Evolutionary conservation across 1,140 invertebrate genomes (phyloP).

Genomic region (Phthorimaea operculella): DNA sequence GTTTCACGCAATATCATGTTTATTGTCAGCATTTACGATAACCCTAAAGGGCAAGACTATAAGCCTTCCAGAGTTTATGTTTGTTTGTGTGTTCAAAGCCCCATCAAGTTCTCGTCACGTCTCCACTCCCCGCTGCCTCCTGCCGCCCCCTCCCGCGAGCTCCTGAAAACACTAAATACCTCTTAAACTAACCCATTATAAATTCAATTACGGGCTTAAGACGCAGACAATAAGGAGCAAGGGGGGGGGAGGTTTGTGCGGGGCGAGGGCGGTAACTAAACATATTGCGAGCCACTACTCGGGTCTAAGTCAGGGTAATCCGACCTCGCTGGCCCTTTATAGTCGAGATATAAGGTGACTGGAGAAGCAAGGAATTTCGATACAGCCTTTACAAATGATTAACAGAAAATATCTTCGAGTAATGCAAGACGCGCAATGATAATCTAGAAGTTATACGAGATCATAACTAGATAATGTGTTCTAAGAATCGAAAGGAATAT

Average conservation of each 20-base stretch:
- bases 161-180: conserved; percentile 38
- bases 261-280: conserved; percentile 24
- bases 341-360: conserved; percentile 14
- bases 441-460: no score
- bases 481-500: no score
- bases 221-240: conserved; percentile 47
- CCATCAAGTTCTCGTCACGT: not conserved
- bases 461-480: no score
- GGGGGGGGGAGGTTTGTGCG: conserved; percentile 14
- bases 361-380: conserved; percentile 10
- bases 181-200: conserved; percentile 58
- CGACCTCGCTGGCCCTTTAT: conserved; percentile 28
- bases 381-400: no score
- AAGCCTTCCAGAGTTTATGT: not conserved
- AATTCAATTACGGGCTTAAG: conserved; percentile 59
- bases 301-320: conserved; percentile 31
- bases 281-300: conserved; percentile 42
- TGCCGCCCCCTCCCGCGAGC: not conserved
- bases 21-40: no score
- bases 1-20: no score
- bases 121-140: not conserved
- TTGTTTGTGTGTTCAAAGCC: not conserved
- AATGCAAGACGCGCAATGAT: no score
- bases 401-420: no score
- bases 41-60: no score